Conservation (phyloP, 2,797 vertebrate species). For the Octomys mimax region DNA sequence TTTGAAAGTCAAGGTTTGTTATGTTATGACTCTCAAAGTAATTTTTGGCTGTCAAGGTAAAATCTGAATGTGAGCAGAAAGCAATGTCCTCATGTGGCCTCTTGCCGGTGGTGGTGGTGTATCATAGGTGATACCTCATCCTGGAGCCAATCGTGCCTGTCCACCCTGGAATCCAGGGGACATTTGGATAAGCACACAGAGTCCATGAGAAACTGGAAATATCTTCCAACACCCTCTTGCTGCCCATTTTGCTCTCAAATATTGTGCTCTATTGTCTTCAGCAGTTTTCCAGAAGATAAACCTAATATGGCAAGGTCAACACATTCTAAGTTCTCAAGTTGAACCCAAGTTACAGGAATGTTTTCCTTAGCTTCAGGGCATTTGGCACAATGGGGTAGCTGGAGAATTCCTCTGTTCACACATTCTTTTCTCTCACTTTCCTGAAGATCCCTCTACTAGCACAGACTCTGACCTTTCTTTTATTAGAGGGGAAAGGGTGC, state of each 20-base stretch:
- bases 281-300: background rate
- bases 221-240: background rate
- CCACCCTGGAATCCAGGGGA: background rate
- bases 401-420: background rate
- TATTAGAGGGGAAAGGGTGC: background rate
- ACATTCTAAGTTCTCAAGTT: background rate
- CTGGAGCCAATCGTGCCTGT: background rate
- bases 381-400: background rate
- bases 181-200: background rate
- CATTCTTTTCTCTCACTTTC: background rate
- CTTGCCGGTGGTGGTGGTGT: background rate
- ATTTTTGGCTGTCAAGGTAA: background rate
- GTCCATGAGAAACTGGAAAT: background rate
- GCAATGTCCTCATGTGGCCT: background rate
- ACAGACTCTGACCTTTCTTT: background rate
- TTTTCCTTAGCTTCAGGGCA: background rate
- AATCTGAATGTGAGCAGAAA: background rate
- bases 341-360: background rate
- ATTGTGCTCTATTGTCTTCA: background rate
- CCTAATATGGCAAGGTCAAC: background rate
- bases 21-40: background rate
- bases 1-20: background rate
- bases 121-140: background rate
- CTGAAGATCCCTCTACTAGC: background rate
- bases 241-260: background rate